Percentiles rank a stretch among this genome's conserved stretches.
Evolutionary conservation across 2,797 vertebrate genomes (phyloP).

Genomic region (Lagorchestes hirsutus): DNA sequence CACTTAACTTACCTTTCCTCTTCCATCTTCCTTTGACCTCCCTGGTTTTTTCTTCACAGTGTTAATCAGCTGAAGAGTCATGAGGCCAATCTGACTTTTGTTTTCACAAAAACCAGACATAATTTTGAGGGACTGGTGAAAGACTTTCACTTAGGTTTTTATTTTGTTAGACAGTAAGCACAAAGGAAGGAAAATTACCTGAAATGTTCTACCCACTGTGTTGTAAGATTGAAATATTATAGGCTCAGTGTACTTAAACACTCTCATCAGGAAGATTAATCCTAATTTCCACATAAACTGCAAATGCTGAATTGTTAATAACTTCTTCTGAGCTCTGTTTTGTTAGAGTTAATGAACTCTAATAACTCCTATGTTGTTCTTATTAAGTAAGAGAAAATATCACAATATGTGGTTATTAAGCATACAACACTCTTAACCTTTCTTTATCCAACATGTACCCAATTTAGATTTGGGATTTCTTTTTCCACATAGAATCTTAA

Average conservation of each 20-base stretch:
- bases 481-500: not conserved
- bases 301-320: not conserved
- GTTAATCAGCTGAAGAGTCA: not conserved
- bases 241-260: not conserved
- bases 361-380: not conserved
- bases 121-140: not conserved
- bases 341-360: not conserved
- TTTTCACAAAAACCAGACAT: not conserved
- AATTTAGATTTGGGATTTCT: constrained; percentile 35
- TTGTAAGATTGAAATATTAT: not conserved
- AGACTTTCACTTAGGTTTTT: not conserved
- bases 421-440: not conserved
- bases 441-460: not conserved
- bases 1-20: not conserved
- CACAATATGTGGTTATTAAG: not conserved
- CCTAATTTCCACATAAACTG: not conserved
- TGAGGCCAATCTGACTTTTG: not conserved
- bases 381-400: not conserved
- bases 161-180: constrained; percentile 4
- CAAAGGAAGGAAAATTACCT: not conserved
- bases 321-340: not conserved
- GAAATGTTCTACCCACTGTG: constrained; percentile 20
- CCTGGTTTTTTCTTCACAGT: not conserved
- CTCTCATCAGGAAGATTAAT: not conserved
- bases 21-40: no score